phyloP scores from a whole-genome alignment of 1,140 invertebrate genomes.

The Drosophila subpulchrella region DNA sequence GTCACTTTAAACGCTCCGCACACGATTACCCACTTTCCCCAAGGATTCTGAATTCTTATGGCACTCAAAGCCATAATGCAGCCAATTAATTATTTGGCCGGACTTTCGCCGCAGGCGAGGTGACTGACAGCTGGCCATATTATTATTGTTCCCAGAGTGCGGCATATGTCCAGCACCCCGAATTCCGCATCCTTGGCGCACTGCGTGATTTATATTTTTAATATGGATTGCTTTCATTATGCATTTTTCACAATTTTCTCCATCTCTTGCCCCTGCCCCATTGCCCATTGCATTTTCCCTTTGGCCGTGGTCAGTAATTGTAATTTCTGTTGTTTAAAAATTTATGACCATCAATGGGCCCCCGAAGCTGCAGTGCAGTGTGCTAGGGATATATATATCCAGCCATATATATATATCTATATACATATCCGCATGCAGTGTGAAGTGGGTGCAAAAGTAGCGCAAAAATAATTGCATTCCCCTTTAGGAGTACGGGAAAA shows the following conservation, averaged over 20 bases:
- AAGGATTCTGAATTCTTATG: neutral
- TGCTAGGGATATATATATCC: neutral
- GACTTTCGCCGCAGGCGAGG: slow-evolving; percentile 50
- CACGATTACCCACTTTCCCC: slow-evolving; percentile 10
- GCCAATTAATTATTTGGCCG: slow-evolving; percentile 76
- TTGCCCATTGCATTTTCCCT: slow-evolving; percentile 2
- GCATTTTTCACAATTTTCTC: slow-evolving; percentile 69
- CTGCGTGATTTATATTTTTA: slow-evolving; percentile 76
- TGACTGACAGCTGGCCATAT: slow-evolving; percentile 72
- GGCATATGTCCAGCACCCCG: slow-evolving; percentile 33
- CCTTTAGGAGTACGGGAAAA: slow-evolving; percentile 28
- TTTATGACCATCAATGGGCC: slow-evolving; percentile 78
- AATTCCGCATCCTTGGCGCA: slow-evolving; percentile 38
- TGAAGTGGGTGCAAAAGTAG: slow-evolving; percentile 64
- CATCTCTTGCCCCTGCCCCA: neutral
- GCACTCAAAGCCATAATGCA: slow-evolving; percentile 57
- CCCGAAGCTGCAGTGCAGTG: slow-evolving; percentile 31
- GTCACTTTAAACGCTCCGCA: slow-evolving; percentile 24
- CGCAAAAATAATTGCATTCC: slow-evolving; percentile 75
- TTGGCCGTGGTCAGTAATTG: slow-evolving; percentile 60
- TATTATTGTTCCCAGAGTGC: slow-evolving; percentile 69
- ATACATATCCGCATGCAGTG: slow-evolving; percentile 4
- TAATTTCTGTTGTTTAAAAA: slow-evolving; percentile 82
- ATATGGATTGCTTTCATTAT: slow-evolving; percentile 81
- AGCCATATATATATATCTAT: neutral